Evolutionary conservation across 2,797 vertebrate species (phyloP), one percentile per base, ranked within the genome.

Genomic region (Basileuterus tristriatus): DNA sequence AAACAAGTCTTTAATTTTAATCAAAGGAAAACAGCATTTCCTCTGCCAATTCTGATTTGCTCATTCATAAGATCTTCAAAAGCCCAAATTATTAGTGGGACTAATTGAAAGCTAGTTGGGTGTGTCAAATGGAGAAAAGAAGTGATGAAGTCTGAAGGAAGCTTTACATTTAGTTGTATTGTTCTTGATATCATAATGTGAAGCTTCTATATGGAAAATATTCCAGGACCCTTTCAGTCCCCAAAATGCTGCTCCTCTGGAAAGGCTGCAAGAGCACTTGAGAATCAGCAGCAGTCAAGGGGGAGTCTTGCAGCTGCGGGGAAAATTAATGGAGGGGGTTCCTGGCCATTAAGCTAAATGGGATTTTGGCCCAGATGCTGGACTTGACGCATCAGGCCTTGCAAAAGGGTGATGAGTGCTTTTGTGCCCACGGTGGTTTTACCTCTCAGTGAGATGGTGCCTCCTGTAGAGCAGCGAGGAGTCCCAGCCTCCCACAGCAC

Each of bases 1-100:
- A 97, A 95, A 95, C 72, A 91, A 94, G 72, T 53, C 80, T 89
- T 91, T 62, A 82, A 62, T 93, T 95, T 94, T 93, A 92, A 93
- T 96, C 62, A 69, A 83, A 75, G 55, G 24, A 88, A 91, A 87
- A 49, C 46, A 84, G 18, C 58, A 27, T 78, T 94, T 91, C 36
- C 19, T 87, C 55, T 87, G 79, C 82, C 72, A 83, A 77, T 77
- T 93, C 78, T 90, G 85, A 94, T 95, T 89, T 94, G 46, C 56
- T 83, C 86, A 84, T 95, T 96, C 75, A 90, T 94, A 53, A 68
- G 62, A 75, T 78, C 68, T 87, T 94, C 84, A 91, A 85, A 94
- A 93, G 34, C 77, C 27, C 62, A 44, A 59, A 71, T 95, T 87
- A 90, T 92, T 94, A 76, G 77, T 70, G 41, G 63, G 72, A 53